Conservation (phyloP, 2,888 invertebrate genomes). For the Diarsia mendica region DNA sequence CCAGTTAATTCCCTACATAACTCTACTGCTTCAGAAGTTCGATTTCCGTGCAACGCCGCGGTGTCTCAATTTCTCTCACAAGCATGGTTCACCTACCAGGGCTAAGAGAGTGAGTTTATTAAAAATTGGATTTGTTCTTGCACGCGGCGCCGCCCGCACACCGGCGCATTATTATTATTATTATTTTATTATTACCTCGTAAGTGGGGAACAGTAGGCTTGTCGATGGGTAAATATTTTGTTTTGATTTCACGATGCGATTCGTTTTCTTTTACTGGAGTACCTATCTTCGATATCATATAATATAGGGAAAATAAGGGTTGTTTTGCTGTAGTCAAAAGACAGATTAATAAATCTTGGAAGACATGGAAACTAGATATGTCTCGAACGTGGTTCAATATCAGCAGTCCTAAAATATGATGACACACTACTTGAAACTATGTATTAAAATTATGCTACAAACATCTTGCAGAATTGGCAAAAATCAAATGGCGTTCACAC, state of each 20-base stretch:
- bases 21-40: background rate
- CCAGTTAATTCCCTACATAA: too few species aligned
- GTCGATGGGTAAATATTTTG: conserved; percentile 54
- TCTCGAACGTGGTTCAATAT: background rate
- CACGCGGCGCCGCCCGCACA: conserved; percentile 70
- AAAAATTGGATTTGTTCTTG: conserved; percentile 84
- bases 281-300: too few species aligned
- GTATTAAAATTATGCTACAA: background rate
- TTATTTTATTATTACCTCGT: conserved; percentile 69
- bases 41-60: background rate
- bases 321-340: background rate
- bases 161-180: conserved; percentile 63
- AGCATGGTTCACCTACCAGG: conserved; percentile 53
- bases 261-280: background rate
- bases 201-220: conserved; percentile 46
- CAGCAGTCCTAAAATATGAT: background rate
- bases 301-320: background rate
- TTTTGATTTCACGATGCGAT: conserved; percentile 41
- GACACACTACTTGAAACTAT: background rate
- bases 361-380: background rate
- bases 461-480: background rate
- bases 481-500: too few species aligned
- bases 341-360: background rate
- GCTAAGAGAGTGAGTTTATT: conserved; percentile 80
- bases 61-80: conserved; percentile 27